A percentile compares a stretch with the other conserved stretches of the same genome.
Evolutionary conservation across 35 echinoderm and acorn worm species (phyloP).

Genomic region (Ophioderma brevispina): DNA sequence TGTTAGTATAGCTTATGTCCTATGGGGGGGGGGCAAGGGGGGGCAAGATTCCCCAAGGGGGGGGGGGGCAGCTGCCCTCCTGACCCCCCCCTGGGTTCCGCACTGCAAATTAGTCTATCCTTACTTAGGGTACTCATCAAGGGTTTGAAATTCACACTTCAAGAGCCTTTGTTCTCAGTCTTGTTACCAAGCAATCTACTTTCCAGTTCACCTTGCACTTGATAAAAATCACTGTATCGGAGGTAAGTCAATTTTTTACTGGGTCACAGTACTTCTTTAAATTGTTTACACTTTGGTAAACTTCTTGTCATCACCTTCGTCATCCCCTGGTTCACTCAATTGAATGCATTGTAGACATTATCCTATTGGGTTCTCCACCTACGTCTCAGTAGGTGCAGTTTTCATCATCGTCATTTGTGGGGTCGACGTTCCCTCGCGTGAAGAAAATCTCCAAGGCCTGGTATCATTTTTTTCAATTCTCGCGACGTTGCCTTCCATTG

Average conservation of each 20-base stretch:
- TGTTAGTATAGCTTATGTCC: too few relatives aligned
- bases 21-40: too few relatives aligned
- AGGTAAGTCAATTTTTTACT: not conserved
- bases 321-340: not conserved
- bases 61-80: too few relatives aligned
- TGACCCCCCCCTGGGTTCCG: too few relatives aligned
- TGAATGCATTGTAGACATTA: not conserved
- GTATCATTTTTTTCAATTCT: not conserved
- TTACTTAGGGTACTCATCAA: constrained; percentile 61
- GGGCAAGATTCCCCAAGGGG: too few relatives aligned
- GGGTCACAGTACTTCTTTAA: not conserved
- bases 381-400: too few relatives aligned
- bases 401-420: not conserved
- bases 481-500: not conserved
- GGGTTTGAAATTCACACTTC: constrained; percentile 54
- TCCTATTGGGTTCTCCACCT: not conserved
- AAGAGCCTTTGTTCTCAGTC: constrained; percentile 38
- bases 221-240: not conserved
- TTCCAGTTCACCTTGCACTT: constrained; percentile 35
- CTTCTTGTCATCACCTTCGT: not conserved
- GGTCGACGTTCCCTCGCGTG: not conserved
- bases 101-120: constrained; percentile 54
- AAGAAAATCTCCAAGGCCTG: not conserved
- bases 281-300: not conserved
- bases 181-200: constrained; percentile 48